Conservation (phyloP, 2,113 vertebrate species). For the Conger conger region DNA sequence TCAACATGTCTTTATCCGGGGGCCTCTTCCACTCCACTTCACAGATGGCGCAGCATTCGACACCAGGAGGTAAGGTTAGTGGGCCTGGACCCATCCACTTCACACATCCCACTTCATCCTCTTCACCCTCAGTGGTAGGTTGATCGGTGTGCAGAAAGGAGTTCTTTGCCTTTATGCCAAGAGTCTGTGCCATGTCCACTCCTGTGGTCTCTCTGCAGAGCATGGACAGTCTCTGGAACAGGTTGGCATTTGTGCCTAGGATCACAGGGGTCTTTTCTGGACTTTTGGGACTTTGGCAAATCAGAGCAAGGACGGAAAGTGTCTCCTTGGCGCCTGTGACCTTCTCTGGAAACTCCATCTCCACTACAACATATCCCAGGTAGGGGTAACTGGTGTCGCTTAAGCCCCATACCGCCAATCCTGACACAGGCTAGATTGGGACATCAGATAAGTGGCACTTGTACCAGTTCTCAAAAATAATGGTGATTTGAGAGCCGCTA, state of each 20-base stretch:
- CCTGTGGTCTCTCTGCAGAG: constrained; percentile 15
- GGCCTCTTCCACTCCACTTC: not conserved
- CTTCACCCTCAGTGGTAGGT: not conserved
- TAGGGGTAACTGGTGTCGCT: constrained; percentile 28
- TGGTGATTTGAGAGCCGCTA: constrained; percentile 41
- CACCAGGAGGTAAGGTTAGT: constrained; percentile 6
- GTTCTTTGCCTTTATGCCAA: not conserved
- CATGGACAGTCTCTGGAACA: not conserved
- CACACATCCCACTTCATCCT: constrained; percentile 20
- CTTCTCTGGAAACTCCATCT: constrained; percentile 23
- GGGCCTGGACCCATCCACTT: constrained; percentile 32
- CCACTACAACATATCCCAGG: constrained; percentile 24
- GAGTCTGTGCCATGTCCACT: not conserved
- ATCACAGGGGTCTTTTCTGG: constrained; percentile 19
- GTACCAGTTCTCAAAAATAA: constrained; percentile 31
- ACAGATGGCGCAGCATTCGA: not conserved
- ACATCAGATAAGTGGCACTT: not conserved
- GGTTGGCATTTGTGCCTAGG: constrained; percentile 16
- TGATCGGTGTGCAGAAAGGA: not conserved
- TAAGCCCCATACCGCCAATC: constrained; percentile 22
- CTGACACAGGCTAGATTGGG: constrained; percentile 17
- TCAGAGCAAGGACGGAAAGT: constrained; percentile 20
- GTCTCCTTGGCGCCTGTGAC: constrained; percentile 2
- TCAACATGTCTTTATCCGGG: constrained; percentile 19
- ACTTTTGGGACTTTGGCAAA: not conserved